Evolutionary conservation across 2,888 invertebrate species (phyloP).

Genomic region (Hypena proboscidalis): DNA sequence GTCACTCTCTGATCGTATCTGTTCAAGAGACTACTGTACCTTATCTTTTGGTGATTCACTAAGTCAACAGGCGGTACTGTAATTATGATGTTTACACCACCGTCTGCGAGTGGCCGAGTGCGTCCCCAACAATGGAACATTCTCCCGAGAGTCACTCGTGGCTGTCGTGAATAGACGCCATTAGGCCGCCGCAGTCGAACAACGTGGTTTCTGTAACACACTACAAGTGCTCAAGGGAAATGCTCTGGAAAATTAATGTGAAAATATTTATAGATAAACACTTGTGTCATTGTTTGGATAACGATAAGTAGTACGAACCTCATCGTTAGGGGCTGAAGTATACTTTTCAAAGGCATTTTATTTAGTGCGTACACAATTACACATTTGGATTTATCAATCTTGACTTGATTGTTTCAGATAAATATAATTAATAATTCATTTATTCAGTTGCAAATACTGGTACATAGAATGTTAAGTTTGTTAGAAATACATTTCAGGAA

Average conservation of each 20-base stretch:
- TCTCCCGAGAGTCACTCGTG: conserved; percentile 56
- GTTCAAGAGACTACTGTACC: background rate
- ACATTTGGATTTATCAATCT: too few relatives aligned
- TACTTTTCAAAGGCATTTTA: too few relatives aligned
- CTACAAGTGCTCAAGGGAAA: conserved; percentile 34
- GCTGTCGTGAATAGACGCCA: conserved; percentile 57
- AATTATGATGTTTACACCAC: conserved; percentile 29
- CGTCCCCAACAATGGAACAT: conserved; percentile 48
- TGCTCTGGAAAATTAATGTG: conserved; percentile 43
- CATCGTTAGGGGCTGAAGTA: too few relatives aligned
- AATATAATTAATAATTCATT: too few relatives aligned
- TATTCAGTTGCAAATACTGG: too few relatives aligned
- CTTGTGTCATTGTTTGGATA: conserved; percentile 17
- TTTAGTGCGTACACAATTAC: too few relatives aligned
- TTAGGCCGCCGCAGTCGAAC: conserved; percentile 47
- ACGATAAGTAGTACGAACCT: background rate
- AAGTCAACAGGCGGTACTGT: conserved; percentile 13
- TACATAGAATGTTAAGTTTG: too few relatives aligned
- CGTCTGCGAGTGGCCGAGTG: conserved; percentile 14
- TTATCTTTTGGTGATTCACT: conserved; percentile 6
- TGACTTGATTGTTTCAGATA: too few relatives aligned
- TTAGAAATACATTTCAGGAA: too few relatives aligned
- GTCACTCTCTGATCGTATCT: conserved; percentile 3
- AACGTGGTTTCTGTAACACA: conserved; percentile 32
- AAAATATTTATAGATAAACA: conserved; percentile 29